Base-by-base conservation (phyloP, 2,797 vertebrate species). In the Clamator glandarius region DNA sequence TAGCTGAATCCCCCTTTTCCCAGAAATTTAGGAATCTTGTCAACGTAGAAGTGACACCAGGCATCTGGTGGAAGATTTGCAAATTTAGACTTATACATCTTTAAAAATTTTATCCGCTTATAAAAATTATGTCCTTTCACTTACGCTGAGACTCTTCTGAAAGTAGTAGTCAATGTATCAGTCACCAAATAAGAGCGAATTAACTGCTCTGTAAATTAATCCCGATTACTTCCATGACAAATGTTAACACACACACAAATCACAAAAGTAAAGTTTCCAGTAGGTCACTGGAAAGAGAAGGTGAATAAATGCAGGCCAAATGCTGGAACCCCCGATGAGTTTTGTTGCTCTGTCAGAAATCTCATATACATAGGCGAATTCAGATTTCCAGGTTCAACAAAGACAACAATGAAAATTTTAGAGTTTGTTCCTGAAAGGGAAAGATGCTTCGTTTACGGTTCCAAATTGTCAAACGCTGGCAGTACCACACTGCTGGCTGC, bases 121-220 rank as follows among this genome's bases (percentile, higher is more conserved):
- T n/a, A n/a, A n/a, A n/a, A n/a, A n/a, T n/a, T n/a, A 8, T 61
- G 44, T 79, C 48, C 69, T 66, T 93, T 63, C 84, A 11, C 31
- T 64, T 33, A 24, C 66, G 50, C 64, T 52, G 39, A 54, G 41
- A 72, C 4, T 92, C 93, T 39, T 4, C 51, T 14, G 33, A 82
- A 77, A 83, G 57, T 35, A 54, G 46, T 35, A 85, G 31, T 77
- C 70, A 85, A 19, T 86, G 73, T 73, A 41, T 52, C 42, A 69
- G 50, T 84, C 63, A 72, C n/a, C 28, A 10, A 84, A 66, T 67
- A 68, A 17, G 39, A 77, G 64, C 44, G 54, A 93, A 95, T 72
- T 74, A 89, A 84, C 72, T 84, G 41, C 36, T 90, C 80, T 91
- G 35, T 67, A 91, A 94, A 36, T 68, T 58, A 63, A 70, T 29